Evolutionary conservation across 1,140 invertebrate genomes (phyloP).

Genomic region (Drosophila nikananu): DNA sequence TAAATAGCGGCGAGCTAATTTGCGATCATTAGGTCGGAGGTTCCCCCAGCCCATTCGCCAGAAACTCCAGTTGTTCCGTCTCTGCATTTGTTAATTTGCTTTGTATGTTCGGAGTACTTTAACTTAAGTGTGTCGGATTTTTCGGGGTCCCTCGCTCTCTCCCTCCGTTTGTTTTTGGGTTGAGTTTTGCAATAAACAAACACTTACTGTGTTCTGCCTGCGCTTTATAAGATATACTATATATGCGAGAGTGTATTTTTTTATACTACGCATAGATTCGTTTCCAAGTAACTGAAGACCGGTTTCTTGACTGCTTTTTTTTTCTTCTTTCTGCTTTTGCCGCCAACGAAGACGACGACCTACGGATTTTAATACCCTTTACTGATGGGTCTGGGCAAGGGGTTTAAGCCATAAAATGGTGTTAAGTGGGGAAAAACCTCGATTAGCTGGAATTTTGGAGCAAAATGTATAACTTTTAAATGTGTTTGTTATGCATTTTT

Average conservation of each 20-base stretch:
- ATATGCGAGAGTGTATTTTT: slow-evolving; percentile 24
- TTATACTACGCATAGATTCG: slow-evolving; percentile 56
- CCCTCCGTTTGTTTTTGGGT: slow-evolving; percentile 24
- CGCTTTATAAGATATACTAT: slow-evolving; percentile 41
- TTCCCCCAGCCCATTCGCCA: slow-evolving; percentile 9
- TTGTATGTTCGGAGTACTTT: slow-evolving; percentile 24
- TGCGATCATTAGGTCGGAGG: slow-evolving; percentile 43
- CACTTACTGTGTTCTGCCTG: slow-evolving; percentile 69
- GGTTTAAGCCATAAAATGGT: slow-evolving; percentile 19
- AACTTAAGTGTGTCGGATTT: slow-evolving; percentile 31
- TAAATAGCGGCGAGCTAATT: slow-evolving; percentile 25
- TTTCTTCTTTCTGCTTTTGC: slow-evolving; percentile 38
- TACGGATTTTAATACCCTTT: slow-evolving; percentile 57
- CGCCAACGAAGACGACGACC: slow-evolving; percentile 58
- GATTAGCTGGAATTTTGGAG: slow-evolving; percentile 2
- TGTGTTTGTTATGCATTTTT: neutral
- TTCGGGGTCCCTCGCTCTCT: slow-evolving; percentile 2
- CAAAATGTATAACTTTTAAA: neutral
- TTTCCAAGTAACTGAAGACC: slow-evolving; percentile 74
- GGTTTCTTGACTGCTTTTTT: slow-evolving; percentile 50
- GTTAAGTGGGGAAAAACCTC: slow-evolving; percentile 10
- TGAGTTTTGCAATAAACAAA: slow-evolving; percentile 76
- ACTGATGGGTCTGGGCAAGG: slow-evolving; percentile 9
- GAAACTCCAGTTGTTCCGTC: slow-evolving; percentile 20
- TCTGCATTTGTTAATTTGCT: slow-evolving; percentile 39